phyloP scores from a whole-genome alignment of 2,113 vertebrate species.

The Crocuta crocuta region DNA sequence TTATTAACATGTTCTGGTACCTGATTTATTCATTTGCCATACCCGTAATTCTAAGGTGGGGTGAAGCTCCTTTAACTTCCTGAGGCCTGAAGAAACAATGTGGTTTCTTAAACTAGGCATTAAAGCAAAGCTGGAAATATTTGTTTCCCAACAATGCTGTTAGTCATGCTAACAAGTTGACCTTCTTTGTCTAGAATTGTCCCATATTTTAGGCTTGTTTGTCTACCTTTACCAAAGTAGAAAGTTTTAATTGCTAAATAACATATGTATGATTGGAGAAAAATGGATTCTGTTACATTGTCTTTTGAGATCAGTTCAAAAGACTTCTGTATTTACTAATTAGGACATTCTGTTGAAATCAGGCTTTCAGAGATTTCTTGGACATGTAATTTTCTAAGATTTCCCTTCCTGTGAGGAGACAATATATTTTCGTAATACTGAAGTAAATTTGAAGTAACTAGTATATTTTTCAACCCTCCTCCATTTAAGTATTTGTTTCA shows the following conservation, averaged over 20 bases:
- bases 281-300: background rate
- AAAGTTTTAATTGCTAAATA: slow-evolving; percentile 54
- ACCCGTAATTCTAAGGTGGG: slow-evolving; percentile 60
- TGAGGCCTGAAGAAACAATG: slow-evolving; percentile 68
- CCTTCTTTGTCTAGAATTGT: background rate
- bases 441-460: slow-evolving; percentile 49
- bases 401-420: slow-evolving; percentile 31
- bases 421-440: slow-evolving; percentile 8
- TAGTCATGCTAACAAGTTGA: slow-evolving; percentile 30
- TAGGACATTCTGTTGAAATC: slow-evolving; percentile 6
- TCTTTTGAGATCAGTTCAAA: slow-evolving; percentile 40
- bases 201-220: slow-evolving; percentile 15
- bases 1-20: slow-evolving; percentile 78
- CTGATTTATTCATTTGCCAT: slow-evolving; percentile 76
- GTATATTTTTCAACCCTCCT: background rate
- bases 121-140: slow-evolving; percentile 54
- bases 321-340: background rate
- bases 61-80: slow-evolving; percentile 71
- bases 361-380: slow-evolving; percentile 4
- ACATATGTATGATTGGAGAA: slow-evolving; percentile 11
- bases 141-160: slow-evolving; percentile 3
- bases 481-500: background rate
- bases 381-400: slow-evolving; percentile 37
- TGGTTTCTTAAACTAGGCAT: slow-evolving; percentile 62
- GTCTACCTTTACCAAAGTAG: slow-evolving; percentile 49